Evolutionary conservation across 2,797 vertebrate genomes (phyloP).

Genomic region (Sebastes kiyomatsui): DNA sequence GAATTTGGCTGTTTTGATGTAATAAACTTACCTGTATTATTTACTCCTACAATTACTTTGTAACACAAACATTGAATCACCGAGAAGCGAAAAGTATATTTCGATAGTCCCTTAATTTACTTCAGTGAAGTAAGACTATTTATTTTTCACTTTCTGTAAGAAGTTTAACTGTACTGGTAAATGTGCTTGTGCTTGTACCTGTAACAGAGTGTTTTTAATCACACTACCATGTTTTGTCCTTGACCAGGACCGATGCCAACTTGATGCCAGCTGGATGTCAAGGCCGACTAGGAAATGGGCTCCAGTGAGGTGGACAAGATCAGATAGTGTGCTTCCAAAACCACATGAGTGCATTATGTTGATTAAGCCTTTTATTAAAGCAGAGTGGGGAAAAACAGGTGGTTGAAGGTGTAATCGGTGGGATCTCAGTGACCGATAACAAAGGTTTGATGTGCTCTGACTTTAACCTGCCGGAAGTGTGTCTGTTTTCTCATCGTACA

Average conservation of each 20-base stretch:
- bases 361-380: conserved; percentile 59
- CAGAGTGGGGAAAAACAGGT: conserved; percentile 44
- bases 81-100: neutral
- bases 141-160: neutral
- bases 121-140: neutral
- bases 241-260: conserved; percentile 55
- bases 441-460: conserved; percentile 31
- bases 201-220: conserved; percentile 16
- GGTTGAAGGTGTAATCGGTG: conserved; percentile 42
- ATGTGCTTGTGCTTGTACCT: neutral
- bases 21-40: neutral
- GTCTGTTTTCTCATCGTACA: conserved; percentile 12
- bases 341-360: conserved; percentile 55
- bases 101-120: neutral
- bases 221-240: conserved; percentile 24
- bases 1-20: neutral
- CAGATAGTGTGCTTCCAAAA: conserved; percentile 51
- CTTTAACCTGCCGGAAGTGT: conserved; percentile 32
- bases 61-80: neutral
- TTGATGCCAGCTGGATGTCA: conserved; percentile 67
- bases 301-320: conserved; percentile 48
- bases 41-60: neutral
- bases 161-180: neutral
- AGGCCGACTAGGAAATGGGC: conserved; percentile 43
- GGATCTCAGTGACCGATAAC: conserved; percentile 42